Percentiles rank a stretch among this genome's conserved stretches.
Evolutionary conservation across 2,888 invertebrate species (phyloP).

Genomic region (Megamerina dolium): DNA sequence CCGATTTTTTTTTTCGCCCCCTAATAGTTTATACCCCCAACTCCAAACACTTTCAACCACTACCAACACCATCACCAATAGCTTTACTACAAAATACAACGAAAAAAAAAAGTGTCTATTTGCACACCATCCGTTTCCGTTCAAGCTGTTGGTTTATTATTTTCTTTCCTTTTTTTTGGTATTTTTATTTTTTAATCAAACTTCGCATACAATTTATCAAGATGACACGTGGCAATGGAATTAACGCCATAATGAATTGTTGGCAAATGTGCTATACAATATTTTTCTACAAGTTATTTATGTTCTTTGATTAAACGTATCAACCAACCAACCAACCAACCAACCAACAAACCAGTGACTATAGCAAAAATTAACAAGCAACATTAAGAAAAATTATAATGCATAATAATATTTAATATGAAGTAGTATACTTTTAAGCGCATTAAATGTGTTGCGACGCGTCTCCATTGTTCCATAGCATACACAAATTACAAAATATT

Average conservation of each 20-base stretch:
- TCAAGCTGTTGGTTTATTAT: too few species aligned
- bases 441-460: slow-evolving; percentile 1
- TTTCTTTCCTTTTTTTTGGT: too few species aligned
- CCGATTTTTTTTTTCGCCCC: too few species aligned
- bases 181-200: slow-evolving; percentile 23
- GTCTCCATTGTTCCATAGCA: background rate
- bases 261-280: slow-evolving; percentile 23
- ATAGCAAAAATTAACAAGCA: background rate
- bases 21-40: too few species aligned
- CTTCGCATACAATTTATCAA: slow-evolving; percentile 24
- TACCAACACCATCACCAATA: too few species aligned
- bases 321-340: background rate
- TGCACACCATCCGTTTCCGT: slow-evolving; percentile 18
- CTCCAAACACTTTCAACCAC: too few species aligned
- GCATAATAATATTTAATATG: background rate
- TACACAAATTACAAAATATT: background rate
- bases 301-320: background rate
- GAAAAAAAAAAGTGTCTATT: too few species aligned
- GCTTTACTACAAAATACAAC: too few species aligned
- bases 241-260: slow-evolving; percentile 30
- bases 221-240: slow-evolving; percentile 30
- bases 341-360: slow-evolving; percentile 1
- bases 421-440: slow-evolving; percentile 7
- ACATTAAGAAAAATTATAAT: background rate
- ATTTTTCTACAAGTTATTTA: slow-evolving; percentile 5